These are phyloP conservation scores for Eriocheir sinensis DNA, from an alignment of 1,140 invertebrate species.

Conservation along the genomic window DNA sequence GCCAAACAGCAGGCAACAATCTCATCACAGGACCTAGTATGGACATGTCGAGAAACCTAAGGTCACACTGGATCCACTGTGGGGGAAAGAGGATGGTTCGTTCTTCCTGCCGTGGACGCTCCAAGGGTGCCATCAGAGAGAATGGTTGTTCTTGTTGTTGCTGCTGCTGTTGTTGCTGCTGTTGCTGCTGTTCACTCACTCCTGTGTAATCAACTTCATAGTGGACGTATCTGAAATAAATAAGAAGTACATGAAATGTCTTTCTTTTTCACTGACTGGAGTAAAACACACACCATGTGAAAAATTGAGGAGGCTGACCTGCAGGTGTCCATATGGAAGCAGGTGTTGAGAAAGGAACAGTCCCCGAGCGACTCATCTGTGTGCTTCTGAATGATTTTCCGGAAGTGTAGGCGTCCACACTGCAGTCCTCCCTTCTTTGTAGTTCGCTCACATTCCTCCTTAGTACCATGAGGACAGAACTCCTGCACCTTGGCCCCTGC, in stretches of 20 bases:
- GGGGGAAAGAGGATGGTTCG: slow-evolving; percentile 88
- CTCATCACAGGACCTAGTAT: slow-evolving; percentile 87
- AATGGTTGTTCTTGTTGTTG: slow-evolving; percentile 53
- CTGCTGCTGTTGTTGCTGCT: slow-evolving; percentile 54
- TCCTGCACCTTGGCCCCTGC: slow-evolving; percentile 92
- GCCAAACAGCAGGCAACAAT: no score
- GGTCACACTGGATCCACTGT: slow-evolving; percentile 98
- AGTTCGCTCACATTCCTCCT: slow-evolving; percentile 91
- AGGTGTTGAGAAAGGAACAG: slow-evolving; percentile 98
- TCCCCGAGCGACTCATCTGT: slow-evolving; percentile 98
- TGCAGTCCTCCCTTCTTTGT: slow-evolving; percentile 83
- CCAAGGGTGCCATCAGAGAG: slow-evolving; percentile 56
- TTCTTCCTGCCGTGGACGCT: slow-evolving; percentile 80
- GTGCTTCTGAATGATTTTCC: slow-evolving; percentile 98
- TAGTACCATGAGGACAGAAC: slow-evolving; percentile 97
- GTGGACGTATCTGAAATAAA: slow-evolving; percentile 90
- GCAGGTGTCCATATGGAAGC: slow-evolving; percentile 99
- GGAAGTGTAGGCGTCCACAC: slow-evolving; percentile 97
- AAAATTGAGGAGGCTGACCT: slow-evolving; percentile 88
- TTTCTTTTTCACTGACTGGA: no score
- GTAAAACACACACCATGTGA: no score
- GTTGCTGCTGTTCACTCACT: slow-evolving; percentile 80
- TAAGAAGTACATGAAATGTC: slow-evolving; percentile 72
- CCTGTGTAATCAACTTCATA: slow-evolving; percentile 92
- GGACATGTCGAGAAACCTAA: slow-evolving; percentile 97